These are phyloP conservation scores for Eubucco bourcierii DNA, from an alignment of 2,113 vertebrate genomes.

Conservation along the genomic window DNA sequence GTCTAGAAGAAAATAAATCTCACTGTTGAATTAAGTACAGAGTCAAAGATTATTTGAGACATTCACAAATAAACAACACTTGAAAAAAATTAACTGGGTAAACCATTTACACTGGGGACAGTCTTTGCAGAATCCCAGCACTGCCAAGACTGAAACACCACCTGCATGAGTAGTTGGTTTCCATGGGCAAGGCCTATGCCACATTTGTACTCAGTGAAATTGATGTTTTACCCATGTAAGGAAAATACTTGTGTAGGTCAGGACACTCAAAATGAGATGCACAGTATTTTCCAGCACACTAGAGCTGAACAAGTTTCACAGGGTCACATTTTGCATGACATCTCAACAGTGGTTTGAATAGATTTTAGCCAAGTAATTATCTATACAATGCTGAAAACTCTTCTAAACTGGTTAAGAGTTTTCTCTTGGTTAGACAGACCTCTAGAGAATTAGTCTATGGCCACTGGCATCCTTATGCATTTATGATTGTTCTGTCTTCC, in stretches of 20 bases:
- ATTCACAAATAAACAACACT: neutral
- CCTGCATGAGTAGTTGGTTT: neutral
- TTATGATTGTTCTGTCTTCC: neutral
- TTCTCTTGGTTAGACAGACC: neutral
- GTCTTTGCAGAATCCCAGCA: neutral
- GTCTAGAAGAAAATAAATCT: constrained; percentile 77
- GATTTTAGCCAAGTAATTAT: neutral
- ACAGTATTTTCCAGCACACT: neutral
- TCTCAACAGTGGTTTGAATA: neutral
- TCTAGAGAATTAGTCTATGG: neutral
- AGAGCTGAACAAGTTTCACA: neutral
- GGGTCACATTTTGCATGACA: neutral
- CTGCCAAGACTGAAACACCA: neutral
- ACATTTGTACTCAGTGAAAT: neutral
- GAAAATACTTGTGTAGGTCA: neutral
- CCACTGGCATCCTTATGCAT: neutral
- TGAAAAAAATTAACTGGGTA: neutral
- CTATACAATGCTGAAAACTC: neutral
- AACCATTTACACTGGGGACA: neutral
- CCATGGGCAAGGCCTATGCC: neutral
- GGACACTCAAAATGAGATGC: neutral
- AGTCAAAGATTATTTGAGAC: neutral
- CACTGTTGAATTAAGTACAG: neutral
- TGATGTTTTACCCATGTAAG: neutral
- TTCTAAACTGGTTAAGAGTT: neutral